phyloP scores from a whole-genome alignment of 2,797 vertebrate genomes.

The Oophaga sylvatica region DNA sequence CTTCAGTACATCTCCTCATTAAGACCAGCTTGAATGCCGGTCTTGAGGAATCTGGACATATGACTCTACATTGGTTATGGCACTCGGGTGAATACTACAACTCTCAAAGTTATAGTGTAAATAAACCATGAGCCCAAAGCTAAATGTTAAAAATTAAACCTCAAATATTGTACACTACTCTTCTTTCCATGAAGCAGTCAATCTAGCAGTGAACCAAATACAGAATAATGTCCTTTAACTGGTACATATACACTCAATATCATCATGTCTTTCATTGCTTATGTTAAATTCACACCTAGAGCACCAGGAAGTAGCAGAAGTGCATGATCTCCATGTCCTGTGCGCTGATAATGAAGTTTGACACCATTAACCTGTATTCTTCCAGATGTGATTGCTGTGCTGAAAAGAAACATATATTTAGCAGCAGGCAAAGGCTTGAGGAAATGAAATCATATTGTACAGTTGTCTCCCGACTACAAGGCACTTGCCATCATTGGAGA shows the following conservation, averaged over 20 bases:
- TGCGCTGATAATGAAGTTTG: slow-evolving; percentile 82
- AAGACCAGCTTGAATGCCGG: too few species aligned
- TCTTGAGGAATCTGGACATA: too few species aligned
- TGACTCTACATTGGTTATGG: too few species aligned
- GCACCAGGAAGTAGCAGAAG: slow-evolving; percentile 88
- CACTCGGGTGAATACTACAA: too few species aligned
- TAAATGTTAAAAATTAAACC: too few species aligned
- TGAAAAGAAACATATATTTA: slow-evolving; percentile 64
- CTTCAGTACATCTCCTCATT: too few species aligned
- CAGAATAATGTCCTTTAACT: neutral
- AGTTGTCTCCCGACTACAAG: neutral
- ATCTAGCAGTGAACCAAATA: neutral
- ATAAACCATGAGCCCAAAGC: too few species aligned
- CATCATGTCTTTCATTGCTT: neutral
- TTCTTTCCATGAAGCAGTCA: neutral
- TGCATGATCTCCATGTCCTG: slow-evolving; percentile 80
- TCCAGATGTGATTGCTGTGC: slow-evolving; percentile 75
- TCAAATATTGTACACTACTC: neutral
- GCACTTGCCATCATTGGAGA: neutral
- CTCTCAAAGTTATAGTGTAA: too few species aligned
- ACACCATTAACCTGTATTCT: slow-evolving; percentile 82
- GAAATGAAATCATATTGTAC: neutral
- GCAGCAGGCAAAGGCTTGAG: neutral
- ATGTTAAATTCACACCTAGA: slow-evolving; percentile 79
- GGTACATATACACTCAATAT: neutral